phyloP scores from a whole-genome alignment of 2,113 vertebrate genomes.

The Aphyosemion australe region DNA sequence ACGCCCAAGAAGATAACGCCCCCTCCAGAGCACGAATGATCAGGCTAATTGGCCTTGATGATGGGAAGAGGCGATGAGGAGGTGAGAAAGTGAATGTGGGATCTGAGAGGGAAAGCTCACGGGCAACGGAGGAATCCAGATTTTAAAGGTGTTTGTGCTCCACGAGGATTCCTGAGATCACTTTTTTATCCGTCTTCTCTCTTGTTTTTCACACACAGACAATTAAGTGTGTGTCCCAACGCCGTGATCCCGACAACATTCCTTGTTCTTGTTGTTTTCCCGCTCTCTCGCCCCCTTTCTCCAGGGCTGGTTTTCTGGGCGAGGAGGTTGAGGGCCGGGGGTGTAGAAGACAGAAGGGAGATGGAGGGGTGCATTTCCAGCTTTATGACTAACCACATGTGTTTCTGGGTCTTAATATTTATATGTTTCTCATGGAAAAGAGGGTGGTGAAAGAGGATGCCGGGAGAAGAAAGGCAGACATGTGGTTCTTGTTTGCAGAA shows the following conservation, averaged over 20 bases:
- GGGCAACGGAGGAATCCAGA: background rate
- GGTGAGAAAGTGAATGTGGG: conserved; percentile 40
- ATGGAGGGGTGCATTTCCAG: conserved; percentile 64
- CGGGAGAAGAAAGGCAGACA: conserved; percentile 68
- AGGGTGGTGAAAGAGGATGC: conserved; percentile 59
- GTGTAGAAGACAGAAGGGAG: conserved; percentile 38
- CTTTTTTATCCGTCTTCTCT: conserved; percentile 42
- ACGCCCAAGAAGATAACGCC: conserved; percentile 70
- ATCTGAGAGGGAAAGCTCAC: conserved; percentile 10
- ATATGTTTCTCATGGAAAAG: conserved; percentile 84
- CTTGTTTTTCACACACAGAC: conserved; percentile 35
- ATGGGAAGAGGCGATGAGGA: conserved; percentile 56
- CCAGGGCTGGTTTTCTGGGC: conserved; percentile 63
- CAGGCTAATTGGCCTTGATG: conserved; percentile 65
- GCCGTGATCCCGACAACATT: conserved; percentile 57
- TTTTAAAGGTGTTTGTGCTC: conserved; percentile 37
- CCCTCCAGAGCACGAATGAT: conserved; percentile 45
- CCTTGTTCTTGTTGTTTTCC: conserved; percentile 60
- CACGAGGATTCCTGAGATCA: background rate
- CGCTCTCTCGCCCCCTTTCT: conserved; percentile 61
- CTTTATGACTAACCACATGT: conserved; percentile 80
- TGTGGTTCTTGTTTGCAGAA: conserved; percentile 79
- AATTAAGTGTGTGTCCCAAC: conserved; percentile 68
- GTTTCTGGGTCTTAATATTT: conserved; percentile 79
- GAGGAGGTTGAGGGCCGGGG: conserved; percentile 63